Conservation (phyloP, 2,113 vertebrate genomes). For the Dicentrarchus labrax region DNA sequence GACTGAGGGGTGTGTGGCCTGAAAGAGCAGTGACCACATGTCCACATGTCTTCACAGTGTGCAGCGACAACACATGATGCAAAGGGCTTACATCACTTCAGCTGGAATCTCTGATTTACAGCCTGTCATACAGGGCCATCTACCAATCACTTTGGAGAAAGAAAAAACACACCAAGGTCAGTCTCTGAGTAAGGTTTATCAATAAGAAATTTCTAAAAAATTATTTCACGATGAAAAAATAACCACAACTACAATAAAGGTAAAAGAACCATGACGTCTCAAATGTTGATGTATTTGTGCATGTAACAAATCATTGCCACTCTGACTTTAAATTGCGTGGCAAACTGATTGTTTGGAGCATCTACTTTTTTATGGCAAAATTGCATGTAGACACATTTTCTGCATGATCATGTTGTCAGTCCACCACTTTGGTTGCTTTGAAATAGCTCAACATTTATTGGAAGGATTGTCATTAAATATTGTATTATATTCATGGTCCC, state of each 20-base stretch:
- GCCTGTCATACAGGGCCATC: slow-evolving; percentile 52
- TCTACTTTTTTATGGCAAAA: neutral
- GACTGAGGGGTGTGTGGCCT: slow-evolving; percentile 40
- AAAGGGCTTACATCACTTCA: slow-evolving; percentile 80
- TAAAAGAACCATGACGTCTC: neutral
- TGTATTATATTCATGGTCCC: neutral
- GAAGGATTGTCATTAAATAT: neutral
- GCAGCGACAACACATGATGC: slow-evolving; percentile 77
- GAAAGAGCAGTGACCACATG: slow-evolving; percentile 54
- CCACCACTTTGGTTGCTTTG: neutral
- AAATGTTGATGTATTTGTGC: slow-evolving; percentile 10
- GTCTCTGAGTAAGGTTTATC: slow-evolving; percentile 43
- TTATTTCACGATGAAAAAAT: neutral
- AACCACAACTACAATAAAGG: neutral
- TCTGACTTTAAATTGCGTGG: neutral
- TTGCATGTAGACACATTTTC: neutral
- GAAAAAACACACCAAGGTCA: slow-evolving; percentile 70
- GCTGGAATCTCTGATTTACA: slow-evolving; percentile 74
- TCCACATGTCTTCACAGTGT: slow-evolving; percentile 63
- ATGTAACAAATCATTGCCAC: neutral
- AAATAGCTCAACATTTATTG: neutral
- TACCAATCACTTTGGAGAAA: slow-evolving; percentile 43
- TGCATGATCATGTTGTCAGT: neutral
- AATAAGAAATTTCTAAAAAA: neutral
- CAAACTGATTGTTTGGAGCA: neutral